phyloP scores from a whole-genome alignment of 2,113 vertebrate species.

The Megaceryle torquata region DNA sequence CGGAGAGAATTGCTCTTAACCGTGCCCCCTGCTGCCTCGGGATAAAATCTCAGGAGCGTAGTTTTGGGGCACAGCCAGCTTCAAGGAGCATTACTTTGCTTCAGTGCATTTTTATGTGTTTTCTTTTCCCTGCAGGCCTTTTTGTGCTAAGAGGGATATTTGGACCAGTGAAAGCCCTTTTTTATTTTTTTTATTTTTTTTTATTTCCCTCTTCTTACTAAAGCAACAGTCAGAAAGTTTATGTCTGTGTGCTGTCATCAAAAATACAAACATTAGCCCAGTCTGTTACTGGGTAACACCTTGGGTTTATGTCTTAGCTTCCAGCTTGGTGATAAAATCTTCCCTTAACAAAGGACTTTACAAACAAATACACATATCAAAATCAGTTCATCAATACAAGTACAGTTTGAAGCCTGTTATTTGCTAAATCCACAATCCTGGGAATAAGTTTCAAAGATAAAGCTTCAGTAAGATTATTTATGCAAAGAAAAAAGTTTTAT shows the following conservation, averaged over 20 bases:
- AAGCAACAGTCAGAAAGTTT: constrained; percentile 39
- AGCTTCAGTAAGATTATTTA: constrained; percentile 7
- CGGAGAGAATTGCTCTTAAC: constrained; percentile 43
- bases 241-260: constrained; percentile 23
- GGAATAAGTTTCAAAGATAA: background rate
- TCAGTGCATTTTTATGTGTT: constrained; percentile 55
- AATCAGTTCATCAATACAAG: background rate
- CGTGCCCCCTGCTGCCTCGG: constrained; percentile 16
- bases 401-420: background rate
- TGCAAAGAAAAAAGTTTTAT: background rate
- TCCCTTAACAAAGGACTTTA: constrained; percentile 8
- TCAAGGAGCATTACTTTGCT: constrained; percentile 60
- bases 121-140: constrained; percentile 37
- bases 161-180: constrained; percentile 32
- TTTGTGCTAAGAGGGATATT: constrained; percentile 19
- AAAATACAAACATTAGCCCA: background rate
- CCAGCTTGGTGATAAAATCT: background rate
- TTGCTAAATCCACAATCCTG: constrained; percentile 3
- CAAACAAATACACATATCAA: background rate
- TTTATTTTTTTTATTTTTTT: background rate
- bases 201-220: background rate
- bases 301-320: background rate
- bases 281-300: background rate
- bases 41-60: constrained; percentile 53
- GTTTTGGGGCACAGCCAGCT: constrained; percentile 52